phyloP scores from a whole-genome alignment of 2,113 vertebrate species.

The Lethenteron camtschaticum region DNA sequence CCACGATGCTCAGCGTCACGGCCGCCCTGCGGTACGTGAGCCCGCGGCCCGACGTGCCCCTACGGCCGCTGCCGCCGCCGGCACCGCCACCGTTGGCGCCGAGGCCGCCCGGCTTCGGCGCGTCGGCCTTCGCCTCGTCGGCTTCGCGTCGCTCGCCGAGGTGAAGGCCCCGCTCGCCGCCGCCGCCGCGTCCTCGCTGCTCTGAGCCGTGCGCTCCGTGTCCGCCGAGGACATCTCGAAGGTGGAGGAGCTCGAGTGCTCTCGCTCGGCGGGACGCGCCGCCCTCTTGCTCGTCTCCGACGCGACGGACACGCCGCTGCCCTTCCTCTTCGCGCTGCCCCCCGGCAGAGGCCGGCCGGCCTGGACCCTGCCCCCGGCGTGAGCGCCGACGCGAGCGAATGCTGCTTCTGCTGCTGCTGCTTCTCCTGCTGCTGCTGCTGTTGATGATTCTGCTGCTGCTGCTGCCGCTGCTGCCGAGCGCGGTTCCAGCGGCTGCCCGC shows the following conservation, averaged over 20 bases:
- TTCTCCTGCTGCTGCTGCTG: constrained; percentile 1
- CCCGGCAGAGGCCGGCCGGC: no score
- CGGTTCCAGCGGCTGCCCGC: background rate
- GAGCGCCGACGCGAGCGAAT: no score
- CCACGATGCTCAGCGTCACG: constrained; percentile 4
- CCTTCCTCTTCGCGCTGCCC: background rate
- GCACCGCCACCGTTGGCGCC: background rate
- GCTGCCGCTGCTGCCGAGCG: background rate
- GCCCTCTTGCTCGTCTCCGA: background rate
- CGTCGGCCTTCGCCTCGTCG: background rate
- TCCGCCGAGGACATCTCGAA: constrained; percentile 6
- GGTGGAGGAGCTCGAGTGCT: constrained; percentile 4
- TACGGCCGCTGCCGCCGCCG: background rate
- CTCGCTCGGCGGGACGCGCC: background rate
- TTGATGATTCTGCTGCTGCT: background rate
- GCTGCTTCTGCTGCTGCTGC: background rate
- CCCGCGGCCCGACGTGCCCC: background rate
- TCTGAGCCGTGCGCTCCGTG: background rate
- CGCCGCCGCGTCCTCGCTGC: background rate
- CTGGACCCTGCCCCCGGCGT: no score
- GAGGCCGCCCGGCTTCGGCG: background rate
- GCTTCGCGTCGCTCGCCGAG: background rate
- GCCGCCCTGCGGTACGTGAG: background rate
- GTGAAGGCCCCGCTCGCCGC: background rate
- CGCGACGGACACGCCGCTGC: background rate